phyloP scores from a whole-genome alignment of 2,888 invertebrate genomes.

The Drosophila atripex region DNA sequence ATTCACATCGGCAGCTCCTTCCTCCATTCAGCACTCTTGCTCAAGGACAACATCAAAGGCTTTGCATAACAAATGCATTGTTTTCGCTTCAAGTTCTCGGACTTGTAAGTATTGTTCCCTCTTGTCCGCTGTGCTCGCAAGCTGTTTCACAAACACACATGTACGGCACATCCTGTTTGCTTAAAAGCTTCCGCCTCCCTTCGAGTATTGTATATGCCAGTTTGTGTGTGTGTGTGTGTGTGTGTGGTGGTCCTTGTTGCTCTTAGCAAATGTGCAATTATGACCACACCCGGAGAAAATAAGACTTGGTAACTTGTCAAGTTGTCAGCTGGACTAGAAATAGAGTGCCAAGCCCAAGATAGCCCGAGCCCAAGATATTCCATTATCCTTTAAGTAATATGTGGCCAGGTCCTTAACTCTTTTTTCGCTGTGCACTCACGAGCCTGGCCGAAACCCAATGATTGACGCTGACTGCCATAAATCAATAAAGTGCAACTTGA shows the following conservation, averaged over 20 bases:
- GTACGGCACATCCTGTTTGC: constrained; percentile 74
- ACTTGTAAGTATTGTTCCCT: constrained; percentile 57
- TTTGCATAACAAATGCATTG: constrained; percentile 75
- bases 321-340: neutral
- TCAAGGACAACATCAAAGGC: constrained; percentile 75
- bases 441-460: constrained; percentile 45
- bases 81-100: constrained; percentile 59
- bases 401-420: neutral
- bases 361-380: too few relatives aligned
- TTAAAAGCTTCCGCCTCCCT: constrained; percentile 72
- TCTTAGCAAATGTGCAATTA: constrained; percentile 72
- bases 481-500: constrained; percentile 74
- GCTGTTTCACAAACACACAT: constrained; percentile 52
- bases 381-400: too few relatives aligned
- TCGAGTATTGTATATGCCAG: too few relatives aligned
- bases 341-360: neutral
- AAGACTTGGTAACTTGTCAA: neutral
- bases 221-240: constrained; percentile 5
- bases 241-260: constrained; percentile 42
- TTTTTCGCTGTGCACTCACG: constrained; percentile 17
- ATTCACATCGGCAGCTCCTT: constrained; percentile 25
- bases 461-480: constrained; percentile 65
- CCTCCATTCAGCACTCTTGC: constrained; percentile 48
- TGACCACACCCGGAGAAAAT: constrained; percentile 34
- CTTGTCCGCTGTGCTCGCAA: constrained; percentile 47